Percentiles rank a stretch among this genome's conserved stretches.
Evolutionary conservation across 2,113 vertebrate genomes (phyloP).

Genomic region (Tinamus guttatus): DNA sequence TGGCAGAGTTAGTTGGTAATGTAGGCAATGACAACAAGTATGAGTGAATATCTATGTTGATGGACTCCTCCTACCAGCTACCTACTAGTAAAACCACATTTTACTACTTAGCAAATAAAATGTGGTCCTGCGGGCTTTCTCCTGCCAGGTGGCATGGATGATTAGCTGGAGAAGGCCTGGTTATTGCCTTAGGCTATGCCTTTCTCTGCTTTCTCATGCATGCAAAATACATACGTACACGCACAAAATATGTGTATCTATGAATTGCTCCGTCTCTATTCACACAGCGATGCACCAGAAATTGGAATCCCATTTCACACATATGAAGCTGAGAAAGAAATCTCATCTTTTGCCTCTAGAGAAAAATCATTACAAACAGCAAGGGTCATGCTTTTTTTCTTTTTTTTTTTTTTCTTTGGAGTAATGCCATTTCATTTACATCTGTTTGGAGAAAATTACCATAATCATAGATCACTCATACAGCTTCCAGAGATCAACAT

Average conservation of each 20-base stretch:
- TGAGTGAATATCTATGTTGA: neutral
- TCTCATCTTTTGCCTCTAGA: neutral
- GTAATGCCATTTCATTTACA: neutral
- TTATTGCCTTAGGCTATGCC: neutral
- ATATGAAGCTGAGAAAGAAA: neutral
- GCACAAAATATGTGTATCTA: fast-evolving
- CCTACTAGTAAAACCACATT: no score
- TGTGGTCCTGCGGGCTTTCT: neutral
- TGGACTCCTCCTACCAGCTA: no score
- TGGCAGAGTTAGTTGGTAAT: neutral
- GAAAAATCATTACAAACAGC: neutral
- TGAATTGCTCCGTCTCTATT: fast-evolving
- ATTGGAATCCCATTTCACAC: neutral
- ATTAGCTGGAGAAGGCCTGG: neutral
- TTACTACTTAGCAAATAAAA: neutral
- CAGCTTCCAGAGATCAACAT: neutral
- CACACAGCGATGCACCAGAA: neutral
- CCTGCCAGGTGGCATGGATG: no score
- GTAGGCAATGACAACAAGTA: neutral
- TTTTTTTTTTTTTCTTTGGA: no score
- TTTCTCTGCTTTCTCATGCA: neutral
- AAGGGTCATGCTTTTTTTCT: neutral
- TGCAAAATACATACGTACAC: neutral
- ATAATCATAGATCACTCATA: neutral
- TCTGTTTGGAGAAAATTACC: neutral